phyloP scores from a whole-genome alignment of 2,797 vertebrate genomes.

The Chrosomus eos region DNA sequence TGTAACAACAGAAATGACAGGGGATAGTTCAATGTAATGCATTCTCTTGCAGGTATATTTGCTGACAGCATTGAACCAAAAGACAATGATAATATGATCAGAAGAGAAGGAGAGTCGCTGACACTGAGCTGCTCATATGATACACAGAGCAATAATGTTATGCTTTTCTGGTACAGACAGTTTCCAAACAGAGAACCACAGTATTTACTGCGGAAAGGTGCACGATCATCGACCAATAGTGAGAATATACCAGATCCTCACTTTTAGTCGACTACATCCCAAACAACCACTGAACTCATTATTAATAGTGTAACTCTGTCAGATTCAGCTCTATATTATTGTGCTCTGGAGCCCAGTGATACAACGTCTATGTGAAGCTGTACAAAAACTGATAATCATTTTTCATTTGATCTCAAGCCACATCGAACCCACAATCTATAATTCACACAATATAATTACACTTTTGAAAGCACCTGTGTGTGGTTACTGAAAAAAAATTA shows the following conservation, averaged over 20 bases:
- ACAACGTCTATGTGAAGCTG: conserved; percentile 10
- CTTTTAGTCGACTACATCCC: not conserved
- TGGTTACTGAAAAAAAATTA: not conserved
- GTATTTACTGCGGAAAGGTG: conserved; percentile 53
- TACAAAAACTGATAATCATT: not conserved
- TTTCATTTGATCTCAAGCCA: not conserved
- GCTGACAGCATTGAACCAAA: conserved; percentile 5
- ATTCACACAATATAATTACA: not conserved
- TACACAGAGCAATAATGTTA: fast-evolving
- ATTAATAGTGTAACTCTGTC: not conserved
- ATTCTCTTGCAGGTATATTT: not conserved
- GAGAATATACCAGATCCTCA: not conserved
- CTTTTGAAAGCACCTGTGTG: not conserved
- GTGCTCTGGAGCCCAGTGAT: not conserved
- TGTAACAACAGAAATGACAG: not conserved
- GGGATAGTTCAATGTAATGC: not conserved
- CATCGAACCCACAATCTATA: conserved; percentile 1
- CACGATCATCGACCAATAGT: fast-evolving
- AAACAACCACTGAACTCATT: not conserved
- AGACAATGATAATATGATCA: not conserved
- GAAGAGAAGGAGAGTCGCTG: not conserved
- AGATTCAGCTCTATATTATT: conserved; percentile 29
- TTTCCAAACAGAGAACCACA: conserved; percentile 18
- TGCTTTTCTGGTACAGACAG: conserved; percentile 38
- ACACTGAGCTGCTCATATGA: conserved; percentile 40